A percentile compares a stretch with the other conserved stretches of the same genome.
Evolutionary conservation across 2,113 vertebrate genomes (phyloP).

Genomic region (Microcebus ravelobensis): DNA sequence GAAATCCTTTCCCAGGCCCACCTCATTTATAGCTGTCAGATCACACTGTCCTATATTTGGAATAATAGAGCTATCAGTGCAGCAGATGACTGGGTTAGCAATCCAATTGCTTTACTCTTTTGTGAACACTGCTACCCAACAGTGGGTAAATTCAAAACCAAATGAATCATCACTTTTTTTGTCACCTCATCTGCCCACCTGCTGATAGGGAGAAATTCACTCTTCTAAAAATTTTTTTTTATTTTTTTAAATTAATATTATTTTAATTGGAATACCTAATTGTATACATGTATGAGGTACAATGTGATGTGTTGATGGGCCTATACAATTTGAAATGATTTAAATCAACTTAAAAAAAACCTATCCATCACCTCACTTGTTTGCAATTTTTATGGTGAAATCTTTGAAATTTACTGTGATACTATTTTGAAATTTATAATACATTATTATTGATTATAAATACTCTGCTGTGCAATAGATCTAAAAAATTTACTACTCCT

Average conservation of each 20-base stretch:
- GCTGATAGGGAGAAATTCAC: background rate
- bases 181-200: conserved; percentile 52
- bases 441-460: background rate
- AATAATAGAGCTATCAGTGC: conserved; percentile 6
- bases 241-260: background rate
- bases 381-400: background rate
- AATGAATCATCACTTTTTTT: conserved; percentile 41
- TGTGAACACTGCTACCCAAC: conserved; percentile 7
- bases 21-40: background rate
- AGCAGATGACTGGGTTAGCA: conserved; percentile 63
- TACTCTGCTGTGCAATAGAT: too few relatives aligned
- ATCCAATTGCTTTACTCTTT: background rate
- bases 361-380: background rate
- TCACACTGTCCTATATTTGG: conserved; percentile 39
- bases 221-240: background rate
- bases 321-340: background rate
- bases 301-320: background rate
- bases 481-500: background rate
- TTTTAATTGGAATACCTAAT: background rate
- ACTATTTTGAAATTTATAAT: background rate
- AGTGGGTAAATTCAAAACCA: conserved; percentile 34
- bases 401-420: background rate
- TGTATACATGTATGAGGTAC: background rate
- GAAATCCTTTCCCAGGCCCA: background rate
- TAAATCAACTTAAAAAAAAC: background rate